phyloP scores from a whole-genome alignment of 2,888 invertebrate genomes.

The Lepidonotus clava region DNA sequence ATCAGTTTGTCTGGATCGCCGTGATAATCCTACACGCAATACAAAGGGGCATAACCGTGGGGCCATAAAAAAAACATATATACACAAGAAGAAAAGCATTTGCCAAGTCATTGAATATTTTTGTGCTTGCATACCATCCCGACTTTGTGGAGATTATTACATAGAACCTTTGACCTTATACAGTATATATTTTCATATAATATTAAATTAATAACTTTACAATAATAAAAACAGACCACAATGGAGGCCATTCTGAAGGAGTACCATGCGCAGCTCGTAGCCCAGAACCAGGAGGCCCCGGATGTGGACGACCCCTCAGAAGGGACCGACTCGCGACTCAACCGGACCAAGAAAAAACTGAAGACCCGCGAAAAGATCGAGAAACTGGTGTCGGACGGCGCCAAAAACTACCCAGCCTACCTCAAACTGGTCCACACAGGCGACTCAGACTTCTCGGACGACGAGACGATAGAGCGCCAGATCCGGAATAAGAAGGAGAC shows the following conservation, averaged over 20 bases:
- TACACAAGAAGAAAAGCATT: background rate
- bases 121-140: no score
- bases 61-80: background rate
- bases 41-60: background rate
- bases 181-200: background rate
- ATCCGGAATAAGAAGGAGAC: conserved; percentile 27
- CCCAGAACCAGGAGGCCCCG: background rate
- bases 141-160: no score
- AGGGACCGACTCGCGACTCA: background rate
- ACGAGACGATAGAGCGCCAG: conserved; percentile 54
- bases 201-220: background rate
- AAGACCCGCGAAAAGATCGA: conserved; percentile 56
- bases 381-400: conserved; percentile 61
- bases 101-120: background rate
- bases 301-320: background rate
- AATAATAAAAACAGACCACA: background rate
- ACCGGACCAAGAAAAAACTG: conserved; percentile 34
- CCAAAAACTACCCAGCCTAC: conserved; percentile 64
- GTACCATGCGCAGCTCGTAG: conserved; percentile 26
- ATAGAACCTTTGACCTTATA: no score
- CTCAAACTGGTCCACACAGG: conserved; percentile 66
- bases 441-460: conserved; percentile 62
- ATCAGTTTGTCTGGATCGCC: no score
- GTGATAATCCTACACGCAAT: no score
- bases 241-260: conserved; percentile 46